A percentile compares a stretch with the other conserved stretches of the same genome.
Evolutionary conservation across 2,888 invertebrate species (phyloP).

Genomic region (Machimus rusticus): DNA sequence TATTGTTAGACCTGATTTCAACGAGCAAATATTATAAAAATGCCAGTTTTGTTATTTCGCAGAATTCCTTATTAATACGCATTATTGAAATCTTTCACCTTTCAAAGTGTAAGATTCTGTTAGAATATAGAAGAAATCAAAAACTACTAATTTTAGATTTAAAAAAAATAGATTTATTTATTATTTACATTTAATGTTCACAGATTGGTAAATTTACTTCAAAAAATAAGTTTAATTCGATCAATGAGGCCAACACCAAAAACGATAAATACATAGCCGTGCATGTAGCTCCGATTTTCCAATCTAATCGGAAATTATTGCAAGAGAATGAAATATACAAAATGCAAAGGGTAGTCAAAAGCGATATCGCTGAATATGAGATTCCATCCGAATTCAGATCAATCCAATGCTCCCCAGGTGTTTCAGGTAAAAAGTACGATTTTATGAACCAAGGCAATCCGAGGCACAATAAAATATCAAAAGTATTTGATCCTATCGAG

Average conservation of each 20-base stretch:
- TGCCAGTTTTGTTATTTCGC: neutral
- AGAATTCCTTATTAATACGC: neutral
- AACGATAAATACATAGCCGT: slow-evolving; percentile 73
- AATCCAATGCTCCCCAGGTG: slow-evolving; percentile 67
- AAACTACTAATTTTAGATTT: neutral
- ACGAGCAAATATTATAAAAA: neutral
- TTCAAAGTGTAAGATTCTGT: neutral
- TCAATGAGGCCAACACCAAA: slow-evolving; percentile 72
- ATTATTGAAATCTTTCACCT: neutral
- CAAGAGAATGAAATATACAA: slow-evolving; percentile 72
- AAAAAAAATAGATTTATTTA: neutral
- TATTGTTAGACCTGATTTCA: neutral
- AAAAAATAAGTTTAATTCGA: slow-evolving; percentile 81
- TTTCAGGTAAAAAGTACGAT: slow-evolving; percentile 68
- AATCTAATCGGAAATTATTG: slow-evolving; percentile 76
- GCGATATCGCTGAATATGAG: slow-evolving; percentile 76
- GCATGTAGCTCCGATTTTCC: slow-evolving; percentile 74
- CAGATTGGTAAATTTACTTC: slow-evolving; percentile 77
- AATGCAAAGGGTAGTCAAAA: slow-evolving; percentile 75
- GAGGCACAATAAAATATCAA: slow-evolving; percentile 79
- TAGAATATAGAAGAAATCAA: too few species aligned
- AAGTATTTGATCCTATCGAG: slow-evolving; percentile 83
- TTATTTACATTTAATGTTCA: slow-evolving; percentile 60
- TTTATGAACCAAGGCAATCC: slow-evolving; percentile 83
- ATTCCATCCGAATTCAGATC: slow-evolving; percentile 79